Base-by-base conservation (phyloP, 2,888 invertebrate species). In the Synergus itoensis region DNA sequence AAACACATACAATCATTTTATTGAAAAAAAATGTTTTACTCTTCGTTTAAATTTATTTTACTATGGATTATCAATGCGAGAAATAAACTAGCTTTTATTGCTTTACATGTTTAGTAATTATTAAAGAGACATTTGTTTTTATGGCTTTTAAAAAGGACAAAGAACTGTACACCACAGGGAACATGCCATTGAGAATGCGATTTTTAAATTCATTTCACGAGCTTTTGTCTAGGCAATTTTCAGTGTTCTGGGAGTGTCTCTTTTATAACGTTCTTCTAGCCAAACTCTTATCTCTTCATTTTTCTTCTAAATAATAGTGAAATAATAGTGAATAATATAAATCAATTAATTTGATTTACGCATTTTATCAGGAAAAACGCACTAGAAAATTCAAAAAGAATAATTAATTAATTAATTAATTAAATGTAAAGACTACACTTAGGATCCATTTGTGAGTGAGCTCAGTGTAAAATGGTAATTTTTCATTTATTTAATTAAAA, bases 121-220 rank as follows among this genome's bases (percentile, higher is more conserved):
- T 60, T 3, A 60, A 21, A 60, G 11, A 11, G 60, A 18, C 60
- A 11, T 60, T 4, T 11, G 9, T 60, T 21, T 60, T 60, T 21
- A 60, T 60, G 21, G 60, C 60, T 60, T 60, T 60, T 21, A 53
- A 18, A 60, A 60, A 60, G 60, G 60, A 60, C 60, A 60, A 21
- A 60, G 21, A 60, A 21, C 60, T 9, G 21, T 60, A 21, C 60
- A 12, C 60, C 12, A 11, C 21, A 21, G 21, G 60, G 21, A 60
- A 60, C 21, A 21, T 60, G 21, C 11, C 60, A 60, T 60, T 60
- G 60, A 21, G 60, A 21, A 60, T 21, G 60, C 12, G 18, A 60
- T 60, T 60, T 60, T 60, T 21, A 60, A 60, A 60, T 60, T 60
- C 12, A 11, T 60, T 60, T 21, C 21, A 60, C 12, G 8, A 60